Evolutionary conservation across 2,888 invertebrate species (phyloP), one percentile per base, ranked within the genome.

Genomic region (Heteromyza rotundicornis): DNA sequence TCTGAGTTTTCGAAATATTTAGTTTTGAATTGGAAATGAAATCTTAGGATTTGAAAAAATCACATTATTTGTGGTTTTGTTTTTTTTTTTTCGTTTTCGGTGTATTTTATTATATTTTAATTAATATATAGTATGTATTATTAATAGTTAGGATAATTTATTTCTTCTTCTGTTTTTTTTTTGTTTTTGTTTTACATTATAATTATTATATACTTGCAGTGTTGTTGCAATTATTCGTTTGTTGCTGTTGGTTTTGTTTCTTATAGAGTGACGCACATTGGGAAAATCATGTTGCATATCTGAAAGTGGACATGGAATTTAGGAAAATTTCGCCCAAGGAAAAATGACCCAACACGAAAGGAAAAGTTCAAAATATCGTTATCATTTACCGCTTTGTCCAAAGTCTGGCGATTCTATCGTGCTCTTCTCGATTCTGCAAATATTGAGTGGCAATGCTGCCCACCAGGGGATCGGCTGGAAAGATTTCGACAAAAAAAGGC

Each of bases 371-470:
- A 32, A 50, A 58, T 16, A 7, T 12, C 10, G 10, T 27, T 27
- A 27, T 12, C 19, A 19, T 19, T 69, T 95, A 98, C 79, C 98
- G 91, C 85, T 97, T 97, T 82, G 98, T 98, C 98, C 98, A 98
- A 81, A 96, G 90, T 84, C 97, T 91, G 72, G 98, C 98, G 84
- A 96, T 96, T 82, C 96, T 91, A 85, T 98, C 98, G 82, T 98
- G 98, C 84, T 98, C 98, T 81, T 96, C 96, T 66, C 97, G 88
- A 85, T 98, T 97, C 85, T 96, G 96, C 74, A 96, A 88, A 87
- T 96, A 98, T 87, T 98, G 98, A 70, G 96, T 96, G 57, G 98
- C 98, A 86, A 98, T 98, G 84, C 95, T 96, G 70, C 97, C 97
- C 64, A 98, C 98, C 78, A 98, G 85, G 2, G 98, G 98, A 86